phyloP scores from a whole-genome alignment of 2,888 invertebrate genomes.

The Plusia festucae region DNA sequence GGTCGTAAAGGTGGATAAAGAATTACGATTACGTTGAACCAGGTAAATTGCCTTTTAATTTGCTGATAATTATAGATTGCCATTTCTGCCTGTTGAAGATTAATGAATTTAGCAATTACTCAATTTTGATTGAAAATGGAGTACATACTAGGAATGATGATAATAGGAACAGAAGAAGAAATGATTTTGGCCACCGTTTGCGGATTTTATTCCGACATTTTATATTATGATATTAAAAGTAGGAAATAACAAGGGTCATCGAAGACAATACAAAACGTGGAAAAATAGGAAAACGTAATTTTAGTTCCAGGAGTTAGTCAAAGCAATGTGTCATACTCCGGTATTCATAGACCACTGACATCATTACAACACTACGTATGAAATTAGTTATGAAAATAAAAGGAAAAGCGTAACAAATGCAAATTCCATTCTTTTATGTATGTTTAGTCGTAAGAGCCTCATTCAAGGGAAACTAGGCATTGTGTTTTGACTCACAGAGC shows the following conservation, averaged over 20 bases:
- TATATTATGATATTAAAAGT: not conserved
- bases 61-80: not conserved
- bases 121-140: not conserved
- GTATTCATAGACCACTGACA: constrained; percentile 23
- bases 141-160: too few relatives aligned
- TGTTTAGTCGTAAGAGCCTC: constrained; percentile 28
- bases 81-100: not conserved
- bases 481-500: constrained; percentile 30
- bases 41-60: not conserved
- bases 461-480: constrained; percentile 34
- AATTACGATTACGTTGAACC: constrained; percentile 2
- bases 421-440: constrained; percentile 34
- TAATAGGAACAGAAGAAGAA: too few relatives aligned
- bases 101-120: not conserved
- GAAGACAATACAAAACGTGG: constrained; percentile 19
- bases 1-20: not conserved
- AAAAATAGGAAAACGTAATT: constrained; percentile 28
- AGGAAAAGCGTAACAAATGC: constrained; percentile 23
- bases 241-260: not conserved
- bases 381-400: constrained; percentile 43
- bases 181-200: too few relatives aligned
- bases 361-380: constrained; percentile 32
- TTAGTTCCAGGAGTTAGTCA: constrained; percentile 35
- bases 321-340: constrained; percentile 39
- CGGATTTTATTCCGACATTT: too few relatives aligned